Evolutionary conservation across 2,797 vertebrate genomes (phyloP).

Genomic region (Bradypodion ventrale): DNA sequence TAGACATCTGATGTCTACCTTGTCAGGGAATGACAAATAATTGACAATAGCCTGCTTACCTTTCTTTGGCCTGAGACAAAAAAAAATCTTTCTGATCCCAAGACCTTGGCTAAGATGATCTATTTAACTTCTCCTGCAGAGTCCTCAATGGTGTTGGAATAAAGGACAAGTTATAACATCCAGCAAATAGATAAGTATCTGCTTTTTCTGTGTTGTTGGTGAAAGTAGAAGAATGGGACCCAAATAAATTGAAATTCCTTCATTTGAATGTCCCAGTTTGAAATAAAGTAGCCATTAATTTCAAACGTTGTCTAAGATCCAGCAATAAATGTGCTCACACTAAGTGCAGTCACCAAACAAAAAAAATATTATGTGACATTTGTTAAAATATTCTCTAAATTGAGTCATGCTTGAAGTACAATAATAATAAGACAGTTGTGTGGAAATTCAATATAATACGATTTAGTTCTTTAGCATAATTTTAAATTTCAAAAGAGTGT

Average conservation of each 20-base stretch:
- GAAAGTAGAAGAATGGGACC: not conserved
- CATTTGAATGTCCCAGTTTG: not conserved
- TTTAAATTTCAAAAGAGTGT: slow-evolving; percentile 18
- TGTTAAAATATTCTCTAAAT: slow-evolving; percentile 7
- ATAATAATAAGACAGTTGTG: not conserved
- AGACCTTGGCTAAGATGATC: not conserved
- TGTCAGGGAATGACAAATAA: not conserved
- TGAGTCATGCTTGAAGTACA: slow-evolving; percentile 40
- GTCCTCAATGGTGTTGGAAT: not conserved
- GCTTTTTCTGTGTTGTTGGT: not conserved
- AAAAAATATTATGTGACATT: not conserved
- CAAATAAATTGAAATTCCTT: not conserved
- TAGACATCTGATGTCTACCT: not conserved
- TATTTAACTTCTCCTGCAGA: not conserved
- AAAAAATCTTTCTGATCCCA: not conserved
- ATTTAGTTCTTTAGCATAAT: slow-evolving; percentile 33
- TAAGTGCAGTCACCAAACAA: not conserved
- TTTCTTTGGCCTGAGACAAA: not conserved
- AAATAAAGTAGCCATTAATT: not conserved
- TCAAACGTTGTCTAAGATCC: not conserved
- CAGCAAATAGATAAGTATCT: not conserved
- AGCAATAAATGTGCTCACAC: not conserved
- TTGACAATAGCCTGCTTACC: not conserved
- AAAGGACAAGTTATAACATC: not conserved
- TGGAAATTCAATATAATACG: slow-evolving; percentile 15